Percentiles rank a stretch among this genome's conserved stretches.
Evolutionary conservation across 2,797 vertebrate genomes (phyloP).

Genomic region (Microtus obscurus): DNA sequence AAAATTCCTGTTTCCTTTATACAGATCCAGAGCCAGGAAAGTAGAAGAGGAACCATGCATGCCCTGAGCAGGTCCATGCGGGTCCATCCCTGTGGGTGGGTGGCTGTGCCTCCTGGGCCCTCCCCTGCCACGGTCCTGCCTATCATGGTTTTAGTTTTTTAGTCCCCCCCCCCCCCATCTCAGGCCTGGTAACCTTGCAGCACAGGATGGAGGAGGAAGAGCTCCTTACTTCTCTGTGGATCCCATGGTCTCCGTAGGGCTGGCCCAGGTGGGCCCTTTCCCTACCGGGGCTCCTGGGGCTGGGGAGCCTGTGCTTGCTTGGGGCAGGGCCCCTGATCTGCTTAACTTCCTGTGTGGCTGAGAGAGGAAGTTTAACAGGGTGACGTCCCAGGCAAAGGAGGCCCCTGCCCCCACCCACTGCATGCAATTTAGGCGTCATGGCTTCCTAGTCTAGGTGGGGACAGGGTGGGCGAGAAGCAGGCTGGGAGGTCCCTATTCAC

Average conservation of each 20-base stretch:
- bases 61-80: background rate
- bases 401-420: constrained; percentile 66
- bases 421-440: constrained; percentile 62
- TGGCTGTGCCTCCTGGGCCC: background rate
- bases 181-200: background rate
- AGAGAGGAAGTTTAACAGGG: constrained; percentile 85
- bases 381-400: constrained; percentile 67
- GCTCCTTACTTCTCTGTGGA: constrained; percentile 85
- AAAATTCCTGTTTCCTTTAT: background rate
- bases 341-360: constrained; percentile 87
- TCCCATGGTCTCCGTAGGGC: constrained; percentile 81
- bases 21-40: background rate
- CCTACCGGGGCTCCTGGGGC: constrained; percentile 66
- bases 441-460: background rate
- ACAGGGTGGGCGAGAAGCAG: background rate
- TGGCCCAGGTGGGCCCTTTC: constrained; percentile 45
- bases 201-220: background rate
- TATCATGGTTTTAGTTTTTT: background rate
- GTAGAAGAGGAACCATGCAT: no score
- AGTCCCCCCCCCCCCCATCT: background rate
- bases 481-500: background rate
- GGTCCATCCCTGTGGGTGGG: background rate
- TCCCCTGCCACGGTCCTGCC: background rate
- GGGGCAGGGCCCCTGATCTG: constrained; percentile 60
- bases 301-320: constrained; percentile 55